These are phyloP conservation scores for Mesembrinibis cayennensis DNA, from an alignment of 2,113 vertebrate genomes.

Conservation along the genomic window DNA sequence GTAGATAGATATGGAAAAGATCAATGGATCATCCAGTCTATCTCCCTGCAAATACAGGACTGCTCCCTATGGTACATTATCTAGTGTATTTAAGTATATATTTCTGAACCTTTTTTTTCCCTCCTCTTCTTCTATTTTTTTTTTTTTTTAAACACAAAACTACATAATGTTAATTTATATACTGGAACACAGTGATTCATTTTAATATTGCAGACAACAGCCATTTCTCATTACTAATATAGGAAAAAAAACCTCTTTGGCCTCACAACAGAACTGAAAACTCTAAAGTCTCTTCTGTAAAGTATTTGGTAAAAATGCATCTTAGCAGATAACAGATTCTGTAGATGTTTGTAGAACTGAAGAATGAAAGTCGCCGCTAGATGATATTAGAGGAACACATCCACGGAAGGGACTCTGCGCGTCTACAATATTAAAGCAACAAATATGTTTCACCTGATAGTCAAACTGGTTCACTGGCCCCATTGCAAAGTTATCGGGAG, in stretches of 20 bases:
- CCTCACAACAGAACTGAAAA: constrained; percentile 26
- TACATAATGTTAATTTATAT: constrained; percentile 38
- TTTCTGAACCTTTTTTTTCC: constrained; percentile 17
- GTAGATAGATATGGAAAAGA: constrained; percentile 20
- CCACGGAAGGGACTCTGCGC: constrained; percentile 72
- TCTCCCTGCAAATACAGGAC: constrained; percentile 2
- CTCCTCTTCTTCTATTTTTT: no score
- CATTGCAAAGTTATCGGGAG: constrained; percentile 96
- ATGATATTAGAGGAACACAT: constrained; percentile 72
- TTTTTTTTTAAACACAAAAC: neutral
- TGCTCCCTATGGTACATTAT: neutral
- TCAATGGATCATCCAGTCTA: constrained; percentile 41
- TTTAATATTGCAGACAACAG: constrained; percentile 44
- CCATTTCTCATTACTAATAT: constrained; percentile 2
- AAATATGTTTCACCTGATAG: constrained; percentile 96
- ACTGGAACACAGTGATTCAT: constrained; percentile 50
- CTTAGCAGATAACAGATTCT: constrained; percentile 62
- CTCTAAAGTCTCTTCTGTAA: constrained; percentile 56
- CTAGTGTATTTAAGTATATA: neutral
- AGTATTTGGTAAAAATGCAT: constrained; percentile 33
- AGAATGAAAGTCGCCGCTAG: constrained; percentile 71
- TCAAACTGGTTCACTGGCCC: constrained; percentile 99
- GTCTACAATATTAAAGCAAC: constrained; percentile 78
- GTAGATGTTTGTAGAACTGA: constrained; percentile 63
- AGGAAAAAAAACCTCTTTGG: neutral